A percentile compares a stretch with the other conserved stretches of the same genome.
phyloP scores from a whole-genome alignment of 2,888 invertebrate genomes.

The Cristatella mucedo region DNA sequence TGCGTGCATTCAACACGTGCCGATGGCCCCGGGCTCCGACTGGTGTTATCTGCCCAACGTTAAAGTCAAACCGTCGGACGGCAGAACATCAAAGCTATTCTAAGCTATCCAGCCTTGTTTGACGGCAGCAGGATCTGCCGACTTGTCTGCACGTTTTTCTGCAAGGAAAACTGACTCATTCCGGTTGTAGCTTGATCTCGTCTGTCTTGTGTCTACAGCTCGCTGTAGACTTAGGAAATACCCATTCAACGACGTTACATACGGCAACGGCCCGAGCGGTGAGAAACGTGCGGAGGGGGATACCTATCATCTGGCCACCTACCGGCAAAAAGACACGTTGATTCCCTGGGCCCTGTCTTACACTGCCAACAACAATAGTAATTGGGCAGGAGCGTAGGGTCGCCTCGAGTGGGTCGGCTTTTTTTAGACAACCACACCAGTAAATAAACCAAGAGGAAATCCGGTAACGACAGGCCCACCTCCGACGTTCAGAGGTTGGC shows the following conservation, averaged over 20 bases:
- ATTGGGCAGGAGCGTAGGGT: slow-evolving; percentile 71
- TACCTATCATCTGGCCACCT: no score
- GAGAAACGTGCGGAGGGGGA: no score
- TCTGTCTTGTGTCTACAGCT: no score
- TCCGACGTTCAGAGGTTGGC: no score
- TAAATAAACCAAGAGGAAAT: no score
- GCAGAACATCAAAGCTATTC: slow-evolving; percentile 49
- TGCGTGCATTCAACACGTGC: slow-evolving; percentile 59
- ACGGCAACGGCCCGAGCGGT: no score
- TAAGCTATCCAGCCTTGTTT: slow-evolving; percentile 23
- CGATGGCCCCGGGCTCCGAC: slow-evolving; percentile 57
- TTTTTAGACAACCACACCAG: slow-evolving; percentile 72
- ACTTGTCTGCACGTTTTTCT: not conserved
- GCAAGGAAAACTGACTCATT: no score
- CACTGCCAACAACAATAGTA: slow-evolving; percentile 65
- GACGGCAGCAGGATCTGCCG: not conserved
- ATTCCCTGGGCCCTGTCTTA: slow-evolving; percentile 78
- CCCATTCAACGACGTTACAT: no score
- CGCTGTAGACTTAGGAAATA: slow-evolving; percentile 42
- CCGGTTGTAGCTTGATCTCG: no score
- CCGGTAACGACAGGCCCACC: slow-evolving; percentile 52
- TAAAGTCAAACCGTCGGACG: slow-evolving; percentile 52
- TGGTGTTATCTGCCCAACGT: slow-evolving; percentile 74
- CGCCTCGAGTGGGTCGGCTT: slow-evolving; percentile 66
- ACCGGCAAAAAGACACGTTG: slow-evolving; percentile 63